Evolutionary conservation across 2,888 invertebrate genomes (phyloP), one percentile per base, ranked within the genome.

Genomic region (Drosophila mimetica): DNA sequence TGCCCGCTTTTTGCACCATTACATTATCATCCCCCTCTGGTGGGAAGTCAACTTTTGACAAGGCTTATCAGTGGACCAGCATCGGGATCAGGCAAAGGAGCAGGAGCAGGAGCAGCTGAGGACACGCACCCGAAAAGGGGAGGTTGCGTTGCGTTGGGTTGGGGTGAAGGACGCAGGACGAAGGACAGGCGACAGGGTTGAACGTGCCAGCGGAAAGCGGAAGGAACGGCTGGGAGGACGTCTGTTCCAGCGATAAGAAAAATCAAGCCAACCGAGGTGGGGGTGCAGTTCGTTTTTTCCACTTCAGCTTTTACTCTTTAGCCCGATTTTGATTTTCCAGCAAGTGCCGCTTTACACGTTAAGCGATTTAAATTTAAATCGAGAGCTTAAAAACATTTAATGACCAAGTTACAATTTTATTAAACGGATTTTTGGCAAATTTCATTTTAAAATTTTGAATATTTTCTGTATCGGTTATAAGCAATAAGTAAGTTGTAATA

Each of bases 1-100:
- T 51, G 67, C 58, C 46, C 65, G 22, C n/a, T 28, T 46, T 16
- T 13, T 18, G 46, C 64, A 34, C 36, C 60, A 60, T 42, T 32
- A 41, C 60, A 60, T 42, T 32, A 41, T 64, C 63, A 63, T 50
- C 64, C 63, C 50, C 44, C 42, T 16, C 28, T 52, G 47, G 34
- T 55, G 52, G 34, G 22, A 73, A 71, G 71, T 71, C 71, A 71
- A 72, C 64, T 71, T 63, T 71, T 66, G 71, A 69, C 72, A 64
- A 46, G 61, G 66, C 76, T 81, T 86, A 81, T 81, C 81, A 61
- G 55, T 63, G 52, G 73, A 58, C 65, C 66, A 71, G 65, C 77
- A 74, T 55, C 74, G 55, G 64, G 18, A 39, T 11, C 30, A 30
- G 30, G 11, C 4, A 11, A 11, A 4, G 46, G 71, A 51, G 57